phyloP scores from a whole-genome alignment of 2,888 invertebrate genomes.

The Drosophila eohydei region DNA sequence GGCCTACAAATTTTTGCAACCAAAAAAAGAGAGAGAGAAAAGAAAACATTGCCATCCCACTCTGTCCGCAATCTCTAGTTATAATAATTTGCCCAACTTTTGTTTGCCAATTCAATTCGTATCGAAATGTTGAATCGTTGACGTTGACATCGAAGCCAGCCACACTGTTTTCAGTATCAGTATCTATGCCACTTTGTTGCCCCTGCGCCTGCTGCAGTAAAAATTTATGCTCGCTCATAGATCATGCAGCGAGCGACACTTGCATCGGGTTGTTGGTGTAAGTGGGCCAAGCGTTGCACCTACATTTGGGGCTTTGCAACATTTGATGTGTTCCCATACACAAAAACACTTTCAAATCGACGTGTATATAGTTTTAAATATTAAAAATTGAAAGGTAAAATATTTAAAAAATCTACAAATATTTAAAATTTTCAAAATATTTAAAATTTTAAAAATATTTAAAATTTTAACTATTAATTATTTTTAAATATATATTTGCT shows the following conservation, averaged over 20 bases:
- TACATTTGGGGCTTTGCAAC: conserved; percentile 10
- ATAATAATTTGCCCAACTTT: conserved; percentile 68
- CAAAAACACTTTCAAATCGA: conserved; percentile 2
- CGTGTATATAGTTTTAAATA: background rate
- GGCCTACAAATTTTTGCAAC: conserved; percentile 25
- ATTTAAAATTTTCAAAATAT: too few species aligned
- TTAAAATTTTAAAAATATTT: too few species aligned
- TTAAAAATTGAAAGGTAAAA: too few species aligned
- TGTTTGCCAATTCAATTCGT: conserved; percentile 61
- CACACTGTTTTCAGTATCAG: conserved; percentile 16
- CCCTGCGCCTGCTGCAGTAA: conserved; percentile 38
- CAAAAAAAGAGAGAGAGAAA: background rate
- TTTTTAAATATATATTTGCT: too few species aligned
- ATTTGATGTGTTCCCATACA: conserved; percentile 17
- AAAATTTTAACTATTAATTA: too few species aligned
- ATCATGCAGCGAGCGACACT: conserved; percentile 66
- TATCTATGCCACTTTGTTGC: conserved; percentile 16
- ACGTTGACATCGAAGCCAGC: conserved; percentile 48
- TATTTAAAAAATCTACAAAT: too few species aligned
- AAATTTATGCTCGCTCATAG: conserved; percentile 71
- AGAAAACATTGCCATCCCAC: background rate
- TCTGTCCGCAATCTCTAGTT: conserved; percentile 43
- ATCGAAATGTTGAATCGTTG: conserved; percentile 45
- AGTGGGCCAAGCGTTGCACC: conserved; percentile 22
- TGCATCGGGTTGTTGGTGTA: conserved; percentile 38